A percentile compares a stretch with the other conserved stretches of the same genome.
These are phyloP conservation scores for Lochmaea crataegi DNA, from an alignment of 2,888 invertebrate genomes.

Conservation along the genomic window DNA sequence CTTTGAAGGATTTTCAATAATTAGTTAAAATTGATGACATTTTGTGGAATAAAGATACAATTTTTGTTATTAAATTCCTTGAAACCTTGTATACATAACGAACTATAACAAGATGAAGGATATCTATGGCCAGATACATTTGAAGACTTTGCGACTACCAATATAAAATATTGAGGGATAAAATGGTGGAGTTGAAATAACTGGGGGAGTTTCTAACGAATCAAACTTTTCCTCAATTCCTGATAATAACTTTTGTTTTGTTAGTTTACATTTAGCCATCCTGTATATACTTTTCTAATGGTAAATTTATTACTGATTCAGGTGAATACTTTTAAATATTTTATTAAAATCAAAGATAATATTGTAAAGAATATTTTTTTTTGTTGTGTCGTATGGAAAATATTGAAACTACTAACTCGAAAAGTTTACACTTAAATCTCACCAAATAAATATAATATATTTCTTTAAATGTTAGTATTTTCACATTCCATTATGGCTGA, in stretches of 20 bases:
- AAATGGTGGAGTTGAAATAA: no score
- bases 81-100: no score
- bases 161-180: no score
- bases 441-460: neutral
- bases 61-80: no score
- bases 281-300: neutral
- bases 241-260: neutral
- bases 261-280: slow-evolving; percentile 1
- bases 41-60: no score
- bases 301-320: slow-evolving; percentile 8
- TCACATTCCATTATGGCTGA: neutral
- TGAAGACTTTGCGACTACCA: no score
- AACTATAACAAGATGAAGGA: no score
- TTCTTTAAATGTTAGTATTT: neutral
- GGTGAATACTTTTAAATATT: slow-evolving; percentile 13
- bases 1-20: no score
- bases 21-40: no score
- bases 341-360: neutral
- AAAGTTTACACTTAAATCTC: neutral
- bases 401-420: slow-evolving; percentile 2
- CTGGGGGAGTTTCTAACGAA: no score
- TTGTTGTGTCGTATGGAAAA: neutral
- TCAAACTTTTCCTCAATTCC: no score
- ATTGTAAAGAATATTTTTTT: slow-evolving; percentile 6
- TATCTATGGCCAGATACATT: no score